phyloP scores from a whole-genome alignment of 2,113 vertebrate species.

The Protomyctophum bolini region DNA sequence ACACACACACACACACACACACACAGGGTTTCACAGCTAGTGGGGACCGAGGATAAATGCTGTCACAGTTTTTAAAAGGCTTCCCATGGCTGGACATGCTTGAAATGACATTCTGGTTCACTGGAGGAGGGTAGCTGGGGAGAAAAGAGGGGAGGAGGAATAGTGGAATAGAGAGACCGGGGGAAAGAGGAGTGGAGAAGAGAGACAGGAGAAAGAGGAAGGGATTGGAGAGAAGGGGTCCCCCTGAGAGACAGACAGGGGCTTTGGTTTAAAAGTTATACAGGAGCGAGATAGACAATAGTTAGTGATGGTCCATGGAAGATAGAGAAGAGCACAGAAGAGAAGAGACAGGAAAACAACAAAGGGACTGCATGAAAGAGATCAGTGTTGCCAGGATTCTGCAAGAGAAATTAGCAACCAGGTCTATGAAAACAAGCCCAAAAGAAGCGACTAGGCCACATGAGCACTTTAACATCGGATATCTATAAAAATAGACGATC shows the following conservation, averaged over 20 bases:
- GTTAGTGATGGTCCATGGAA: too few species aligned
- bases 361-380: too few species aligned
- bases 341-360: slow-evolving; percentile 1
- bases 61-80: slow-evolving; percentile 77
- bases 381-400: too few species aligned
- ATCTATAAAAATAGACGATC: too few species aligned
- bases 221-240: slow-evolving; percentile 7
- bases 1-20: slow-evolving; percentile 13
- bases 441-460: too few species aligned
- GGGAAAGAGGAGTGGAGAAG: slow-evolving; percentile 11
- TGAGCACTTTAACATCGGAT: too few species aligned
- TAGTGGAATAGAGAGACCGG: slow-evolving; percentile 21
- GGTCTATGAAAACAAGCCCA: too few species aligned
- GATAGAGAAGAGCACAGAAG: too few species aligned
- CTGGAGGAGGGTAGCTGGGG: slow-evolving; percentile 49
- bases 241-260: too few species aligned
- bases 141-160: slow-evolving; percentile 18
- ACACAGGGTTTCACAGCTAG: slow-evolving; percentile 47
- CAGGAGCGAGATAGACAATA: too few species aligned
- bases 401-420: too few species aligned
- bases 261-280: too few species aligned
- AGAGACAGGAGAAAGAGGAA: neutral
- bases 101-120: slow-evolving; percentile 74
- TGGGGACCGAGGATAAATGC: slow-evolving; percentile 62
- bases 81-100: slow-evolving; percentile 77